phyloP scores from a whole-genome alignment of 2,888 invertebrate genomes.

The Blastobasis adustella region DNA sequence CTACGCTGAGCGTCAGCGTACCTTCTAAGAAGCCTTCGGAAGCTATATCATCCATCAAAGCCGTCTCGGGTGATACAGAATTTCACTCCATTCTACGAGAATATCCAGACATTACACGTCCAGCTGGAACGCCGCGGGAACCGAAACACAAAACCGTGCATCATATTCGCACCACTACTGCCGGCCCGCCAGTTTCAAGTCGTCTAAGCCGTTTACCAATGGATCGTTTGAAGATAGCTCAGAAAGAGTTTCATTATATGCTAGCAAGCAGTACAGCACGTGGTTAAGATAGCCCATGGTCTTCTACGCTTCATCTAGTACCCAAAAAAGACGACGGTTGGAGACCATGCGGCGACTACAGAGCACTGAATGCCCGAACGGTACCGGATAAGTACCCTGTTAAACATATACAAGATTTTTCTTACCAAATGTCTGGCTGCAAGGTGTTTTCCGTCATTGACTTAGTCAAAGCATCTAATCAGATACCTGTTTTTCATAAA shows the following conservation, averaged over 20 bases:
- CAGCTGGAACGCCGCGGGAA: not conserved
- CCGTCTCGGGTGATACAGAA: not conserved
- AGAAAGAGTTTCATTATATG: constrained; percentile 27
- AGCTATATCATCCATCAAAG: not conserved
- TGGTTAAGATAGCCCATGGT: constrained; percentile 23
- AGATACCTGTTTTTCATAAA: too few species aligned
- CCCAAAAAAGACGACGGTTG: constrained; percentile 29
- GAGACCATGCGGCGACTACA: constrained; percentile 39
- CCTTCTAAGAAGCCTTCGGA: not conserved
- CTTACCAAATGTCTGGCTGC: constrained; percentile 10
- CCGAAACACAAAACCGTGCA: not conserved
- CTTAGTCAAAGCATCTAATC: constrained; percentile 31
- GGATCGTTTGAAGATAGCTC: constrained; percentile 22
- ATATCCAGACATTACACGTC: not conserved
- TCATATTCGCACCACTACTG: constrained; percentile 16
- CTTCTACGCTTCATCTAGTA: constrained; percentile 31
- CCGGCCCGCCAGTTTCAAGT: constrained; percentile 21
- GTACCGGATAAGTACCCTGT: constrained; percentile 31
- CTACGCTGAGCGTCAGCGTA: constrained; percentile 4
- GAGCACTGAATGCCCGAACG: constrained; percentile 28
- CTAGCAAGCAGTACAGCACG: constrained; percentile 16
- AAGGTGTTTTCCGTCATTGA: constrained; percentile 10
- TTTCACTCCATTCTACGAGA: not conserved
- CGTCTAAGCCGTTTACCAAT: constrained; percentile 27
- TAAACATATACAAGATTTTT: constrained; percentile 12